Conservation (phyloP, 2,888 invertebrate genomes). For the Acronicta psi region DNA sequence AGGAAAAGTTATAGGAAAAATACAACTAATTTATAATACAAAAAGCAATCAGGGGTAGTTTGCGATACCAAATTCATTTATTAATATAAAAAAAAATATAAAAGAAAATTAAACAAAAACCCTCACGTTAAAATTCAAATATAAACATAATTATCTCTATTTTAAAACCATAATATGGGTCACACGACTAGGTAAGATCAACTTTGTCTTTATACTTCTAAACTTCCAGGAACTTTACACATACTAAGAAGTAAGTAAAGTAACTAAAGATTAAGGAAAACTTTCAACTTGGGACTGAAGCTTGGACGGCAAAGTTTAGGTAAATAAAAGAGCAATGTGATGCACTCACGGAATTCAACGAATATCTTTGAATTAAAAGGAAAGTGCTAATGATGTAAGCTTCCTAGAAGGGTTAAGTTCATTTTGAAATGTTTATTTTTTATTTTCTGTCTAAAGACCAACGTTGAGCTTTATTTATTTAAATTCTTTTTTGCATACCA, state of each 20-base stretch:
- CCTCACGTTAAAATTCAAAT: too few relatives aligned
- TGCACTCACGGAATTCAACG: constrained; percentile 8
- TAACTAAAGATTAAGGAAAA: constrained; percentile 24
- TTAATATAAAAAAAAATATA: too few relatives aligned
- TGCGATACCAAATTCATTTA: too few relatives aligned
- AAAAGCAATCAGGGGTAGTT: too few relatives aligned
- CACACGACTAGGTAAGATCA: constrained; percentile 4
- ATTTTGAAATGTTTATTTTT: neutral
- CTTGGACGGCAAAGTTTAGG: constrained; percentile 25
- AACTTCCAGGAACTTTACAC: constrained; percentile 20
- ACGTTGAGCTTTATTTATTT: too few relatives aligned
- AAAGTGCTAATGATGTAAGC: neutral
- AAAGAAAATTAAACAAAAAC: too few relatives aligned
- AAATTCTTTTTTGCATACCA: too few relatives aligned
- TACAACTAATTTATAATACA: too few relatives aligned
- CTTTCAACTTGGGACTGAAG: constrained; percentile 22
- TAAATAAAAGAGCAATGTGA: constrained; percentile 31
- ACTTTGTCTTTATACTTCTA: constrained; percentile 22
- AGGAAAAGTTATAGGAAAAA: too few relatives aligned
- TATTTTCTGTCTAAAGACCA: too few relatives aligned
- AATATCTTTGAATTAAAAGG: constrained; percentile 8
- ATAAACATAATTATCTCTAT: neutral
- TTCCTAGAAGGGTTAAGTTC: constrained; percentile 4
- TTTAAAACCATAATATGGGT: neutral
- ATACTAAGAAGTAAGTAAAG: constrained; percentile 16